These are phyloP conservation scores for Lingula anatina DNA, from an alignment of 2,888 invertebrate genomes.

Conservation along the genomic window DNA sequence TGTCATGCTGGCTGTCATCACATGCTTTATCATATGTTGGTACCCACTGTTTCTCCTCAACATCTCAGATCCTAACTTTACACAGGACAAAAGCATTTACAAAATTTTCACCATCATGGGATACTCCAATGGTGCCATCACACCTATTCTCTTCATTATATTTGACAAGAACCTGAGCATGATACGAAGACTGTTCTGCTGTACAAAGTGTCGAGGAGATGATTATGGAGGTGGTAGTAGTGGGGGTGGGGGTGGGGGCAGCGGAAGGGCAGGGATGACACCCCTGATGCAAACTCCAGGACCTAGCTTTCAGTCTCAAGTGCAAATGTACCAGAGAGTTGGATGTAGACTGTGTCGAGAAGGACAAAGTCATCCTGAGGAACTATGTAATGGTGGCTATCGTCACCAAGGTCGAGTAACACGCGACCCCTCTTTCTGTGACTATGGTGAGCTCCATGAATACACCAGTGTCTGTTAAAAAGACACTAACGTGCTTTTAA, in stretches of 20 bases:
- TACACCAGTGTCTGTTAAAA: too few relatives aligned
- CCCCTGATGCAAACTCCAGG: constrained; percentile 1
- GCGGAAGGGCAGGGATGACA: background rate
- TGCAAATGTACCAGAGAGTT: constrained; percentile 14
- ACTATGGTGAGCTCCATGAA: too few relatives aligned
- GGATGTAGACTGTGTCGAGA: constrained; percentile 17
- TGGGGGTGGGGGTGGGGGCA: background rate
- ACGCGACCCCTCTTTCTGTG: constrained; percentile 15
- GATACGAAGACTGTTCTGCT: constrained; percentile 30
- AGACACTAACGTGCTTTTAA: too few relatives aligned
- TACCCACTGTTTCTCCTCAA: constrained; percentile 49
- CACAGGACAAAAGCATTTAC: constrained; percentile 45
- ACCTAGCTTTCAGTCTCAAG: background rate
- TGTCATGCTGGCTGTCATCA: constrained; percentile 42
- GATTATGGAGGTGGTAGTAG: background rate
- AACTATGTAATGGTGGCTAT: constrained; percentile 13
- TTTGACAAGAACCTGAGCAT: constrained; percentile 48
- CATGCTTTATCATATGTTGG: constrained; percentile 46
- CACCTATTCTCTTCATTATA: constrained; percentile 45
- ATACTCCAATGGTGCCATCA: constrained; percentile 48
- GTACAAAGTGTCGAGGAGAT: constrained; percentile 7
- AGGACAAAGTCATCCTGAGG: constrained; percentile 11
- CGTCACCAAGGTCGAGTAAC: constrained; percentile 8
- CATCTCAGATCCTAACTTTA: constrained; percentile 43
- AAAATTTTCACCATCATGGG: constrained; percentile 49